Percentiles rank a stretch among this genome's conserved stretches.
Conservation (phyloP, 1,140 invertebrate species). For the Drosophila bocki region DNA sequence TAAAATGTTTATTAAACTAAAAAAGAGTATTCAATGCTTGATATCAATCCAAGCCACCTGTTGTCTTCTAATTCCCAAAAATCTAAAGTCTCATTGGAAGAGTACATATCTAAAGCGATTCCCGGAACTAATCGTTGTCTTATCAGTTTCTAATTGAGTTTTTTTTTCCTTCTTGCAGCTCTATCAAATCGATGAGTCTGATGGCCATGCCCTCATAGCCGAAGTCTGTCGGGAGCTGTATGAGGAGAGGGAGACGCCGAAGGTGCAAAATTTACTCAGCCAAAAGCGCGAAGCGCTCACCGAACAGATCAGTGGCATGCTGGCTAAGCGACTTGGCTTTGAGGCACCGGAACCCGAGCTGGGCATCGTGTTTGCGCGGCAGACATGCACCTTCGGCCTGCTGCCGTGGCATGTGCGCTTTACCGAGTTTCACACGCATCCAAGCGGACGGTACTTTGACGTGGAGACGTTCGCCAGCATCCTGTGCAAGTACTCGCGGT, state of each 20-base stretch:
- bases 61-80: not conserved
- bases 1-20: not conserved
- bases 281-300: slow-evolving; percentile 58
- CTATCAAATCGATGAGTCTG: slow-evolving; percentile 55
- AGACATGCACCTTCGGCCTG: slow-evolving; percentile 73
- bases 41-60: not conserved
- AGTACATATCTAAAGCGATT: slow-evolving; percentile 12
- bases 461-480: slow-evolving; percentile 62
- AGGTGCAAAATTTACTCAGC: slow-evolving; percentile 62
- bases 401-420: slow-evolving; percentile 81
- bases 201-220: slow-evolving; percentile 74
- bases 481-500: slow-evolving; percentile 76
- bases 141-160: slow-evolving; percentile 45
- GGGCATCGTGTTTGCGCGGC: slow-evolving; percentile 67
- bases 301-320: slow-evolving; percentile 47
- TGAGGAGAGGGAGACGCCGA: slow-evolving; percentile 26
- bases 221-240: slow-evolving; percentile 76
- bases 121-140: slow-evolving; percentile 42
- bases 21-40: not conserved
- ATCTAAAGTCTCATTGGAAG: not conserved
- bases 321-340: slow-evolving; percentile 58
- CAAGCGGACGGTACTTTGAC: slow-evolving; percentile 62
- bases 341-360: slow-evolving; percentile 68
- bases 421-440: slow-evolving; percentile 77
- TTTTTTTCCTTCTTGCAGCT: slow-evolving; percentile 49